Percentiles rank a stretch among this genome's conserved stretches.
Conservation (phyloP, 2,113 vertebrate genomes). For the Alces alces region DNA sequence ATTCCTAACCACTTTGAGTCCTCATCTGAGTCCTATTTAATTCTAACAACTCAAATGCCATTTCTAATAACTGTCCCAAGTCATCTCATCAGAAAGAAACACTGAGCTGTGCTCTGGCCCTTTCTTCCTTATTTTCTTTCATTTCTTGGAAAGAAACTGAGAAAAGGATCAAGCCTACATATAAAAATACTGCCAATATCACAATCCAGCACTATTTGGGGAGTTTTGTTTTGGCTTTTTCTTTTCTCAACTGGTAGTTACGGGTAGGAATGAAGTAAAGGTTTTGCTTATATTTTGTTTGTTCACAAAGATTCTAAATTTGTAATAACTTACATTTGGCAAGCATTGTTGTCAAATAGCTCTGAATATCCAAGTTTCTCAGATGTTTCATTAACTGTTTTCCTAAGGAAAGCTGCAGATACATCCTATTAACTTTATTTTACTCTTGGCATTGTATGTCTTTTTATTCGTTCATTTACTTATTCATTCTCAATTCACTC, state of each 20-base stretch:
- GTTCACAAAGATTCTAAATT: slow-evolving; percentile 1
- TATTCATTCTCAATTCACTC: neutral
- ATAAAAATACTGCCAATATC: neutral
- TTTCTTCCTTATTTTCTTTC: neutral
- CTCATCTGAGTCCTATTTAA: neutral
- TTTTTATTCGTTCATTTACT: neutral
- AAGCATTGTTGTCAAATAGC: neutral
- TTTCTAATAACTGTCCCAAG: neutral
- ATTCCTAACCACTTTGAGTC: neutral
- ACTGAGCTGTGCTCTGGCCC: neutral
- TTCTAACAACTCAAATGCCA: neutral
- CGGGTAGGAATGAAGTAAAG: neutral
- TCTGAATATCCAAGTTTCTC: neutral
- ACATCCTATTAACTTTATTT: neutral
- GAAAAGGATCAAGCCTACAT: neutral
- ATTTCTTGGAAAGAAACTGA: neutral
- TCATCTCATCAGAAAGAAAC: neutral
- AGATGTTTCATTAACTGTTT: neutral
- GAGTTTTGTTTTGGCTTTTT: neutral
- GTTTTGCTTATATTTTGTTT: neutral
- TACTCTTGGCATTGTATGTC: neutral
- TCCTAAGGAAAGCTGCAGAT: neutral
- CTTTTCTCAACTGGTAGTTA: neutral
- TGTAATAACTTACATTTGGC: neutral
- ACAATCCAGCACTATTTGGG: neutral